These are phyloP conservation scores for mouse (Mus musculus) DNA, from an alignment of 2,113 vertebrate genomes.

Conservation along the genomic window GRCm39 chr10:95678501-95679000, in stretches of 20 bases:
- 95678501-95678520: neutral
- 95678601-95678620: conserved; percentile 4
- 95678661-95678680: conserved; percentile 50
- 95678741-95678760: neutral
- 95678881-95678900: conserved; percentile 67
- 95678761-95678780: neutral
- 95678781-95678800: conserved; percentile 26
- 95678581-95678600: conserved; percentile 49
- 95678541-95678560: neutral
- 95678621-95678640: conserved; percentile 40
- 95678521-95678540: neutral
- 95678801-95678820: conserved; percentile 32
- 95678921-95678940: conserved; percentile 52
- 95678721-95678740: neutral
- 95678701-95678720: neutral
- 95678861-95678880: conserved; percentile 66
- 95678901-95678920: conserved; percentile 70
- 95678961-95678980: neutral
- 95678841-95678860: conserved; percentile 52
- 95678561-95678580: neutral
- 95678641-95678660: conserved; percentile 52
- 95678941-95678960: neutral
- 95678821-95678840: conserved; percentile 65
- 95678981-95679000: conserved; percentile 4
- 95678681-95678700: neutral